Base-by-base conservation (phyloP, 2,113 vertebrate species). In the Chunga burmeisteri region DNA sequence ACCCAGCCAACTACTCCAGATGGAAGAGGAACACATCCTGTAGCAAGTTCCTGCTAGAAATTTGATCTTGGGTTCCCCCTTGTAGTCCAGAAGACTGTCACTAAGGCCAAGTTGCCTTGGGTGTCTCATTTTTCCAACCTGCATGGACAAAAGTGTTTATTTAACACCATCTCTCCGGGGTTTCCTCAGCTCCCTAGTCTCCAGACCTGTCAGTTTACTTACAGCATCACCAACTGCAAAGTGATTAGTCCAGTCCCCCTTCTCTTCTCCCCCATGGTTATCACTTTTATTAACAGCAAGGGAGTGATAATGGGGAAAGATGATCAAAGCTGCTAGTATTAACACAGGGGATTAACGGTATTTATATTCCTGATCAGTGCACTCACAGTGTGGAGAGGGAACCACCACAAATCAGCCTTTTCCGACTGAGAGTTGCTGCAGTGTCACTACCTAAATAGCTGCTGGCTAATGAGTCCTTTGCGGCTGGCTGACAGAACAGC, bases 241-340 rank as follows among this genome's bases (percentile, higher is more conserved):
- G 88, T 79, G 94, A 97, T 97, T 96, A 94, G 94, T 80, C 94
- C 91, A 77, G 88, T 96, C 53, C 63, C 90, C 46, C 72, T 96
- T 95, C 83, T 75, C 88, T 59, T 97, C 81, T 97, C 81, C 94
- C 96, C 94, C 71, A 88, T 90, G 93, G 95, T 95, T 95, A 96
- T 93, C 96, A 81, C 81, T 96, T 97, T 93, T 95, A 95, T 96
- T 97, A 98, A 96, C 93, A 97, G 95, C 91, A 81, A 97, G 97
- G 95, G 92, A 97, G 95, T 93, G 96, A 95, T 97, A 97, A 97
- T 96, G 81, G 91, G 94, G 88, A 95, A 95, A 96, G 96, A 96
- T 82, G 96, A 97, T 97, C 97, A 98, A 97, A 97, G 94, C 94
- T 86, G 83, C 92, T 93, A 84, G 93, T 97, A 97, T 96, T 98